These are phyloP conservation scores for Neoaliturus tenellus DNA, from an alignment of 2,888 invertebrate species.

Conservation along the genomic window DNA sequence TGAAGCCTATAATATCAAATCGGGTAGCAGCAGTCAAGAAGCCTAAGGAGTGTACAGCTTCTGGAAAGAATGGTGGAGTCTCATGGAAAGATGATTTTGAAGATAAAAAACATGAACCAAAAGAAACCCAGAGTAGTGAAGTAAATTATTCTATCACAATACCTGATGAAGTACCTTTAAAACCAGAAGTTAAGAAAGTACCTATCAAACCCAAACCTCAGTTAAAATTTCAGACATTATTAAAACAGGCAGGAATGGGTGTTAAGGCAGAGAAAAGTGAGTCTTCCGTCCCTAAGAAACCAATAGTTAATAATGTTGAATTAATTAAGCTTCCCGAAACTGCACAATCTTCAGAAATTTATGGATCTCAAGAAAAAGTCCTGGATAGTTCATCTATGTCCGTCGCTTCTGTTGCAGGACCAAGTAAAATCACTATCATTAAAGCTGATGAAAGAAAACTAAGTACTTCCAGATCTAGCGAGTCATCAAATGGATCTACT, in stretches of 20 bases:
- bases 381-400: not conserved
- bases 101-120: not conserved
- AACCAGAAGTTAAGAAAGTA: not conserved
- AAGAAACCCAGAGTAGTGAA: not conserved
- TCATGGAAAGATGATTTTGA: constrained; percentile 46
- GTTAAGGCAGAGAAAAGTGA: not conserved
- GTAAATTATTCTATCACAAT: not conserved
- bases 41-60: constrained; percentile 32
- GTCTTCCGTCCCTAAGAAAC: not conserved
- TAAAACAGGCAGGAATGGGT: constrained; percentile 31
- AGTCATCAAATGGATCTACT: not conserved
- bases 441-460: not conserved
- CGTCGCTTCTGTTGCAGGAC: not conserved
- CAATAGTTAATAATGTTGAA: not conserved
- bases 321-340: not conserved
- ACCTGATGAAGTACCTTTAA: not conserved
- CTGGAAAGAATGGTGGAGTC: constrained; percentile 71
- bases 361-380: not conserved
- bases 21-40: constrained; percentile 25
- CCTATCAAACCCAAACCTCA: constrained; percentile 18
- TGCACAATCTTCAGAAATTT: not conserved
- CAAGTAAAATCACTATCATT: not conserved
- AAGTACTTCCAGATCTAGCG: not conserved
- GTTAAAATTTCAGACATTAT: constrained; percentile 22
- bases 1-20: constrained; percentile 25